These are phyloP conservation scores for Triplophysa yarkandensis DNA, from an alignment of 2,797 vertebrate species.

Conservation along the genomic window DNA sequence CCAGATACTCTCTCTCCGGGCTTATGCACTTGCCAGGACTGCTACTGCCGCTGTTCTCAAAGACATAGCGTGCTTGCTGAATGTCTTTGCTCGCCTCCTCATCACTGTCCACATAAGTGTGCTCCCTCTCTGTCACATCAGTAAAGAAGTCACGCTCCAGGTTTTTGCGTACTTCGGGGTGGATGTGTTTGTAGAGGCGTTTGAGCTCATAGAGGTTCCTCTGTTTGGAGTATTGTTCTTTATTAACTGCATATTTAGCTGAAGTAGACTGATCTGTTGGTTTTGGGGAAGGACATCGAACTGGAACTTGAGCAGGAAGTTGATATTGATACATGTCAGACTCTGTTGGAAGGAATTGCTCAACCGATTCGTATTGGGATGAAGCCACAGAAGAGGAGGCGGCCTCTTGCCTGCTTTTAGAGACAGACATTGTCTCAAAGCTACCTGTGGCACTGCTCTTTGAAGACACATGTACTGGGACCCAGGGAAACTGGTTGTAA, in stretches of 20 bases:
- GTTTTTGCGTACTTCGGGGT: slow-evolving; percentile 84
- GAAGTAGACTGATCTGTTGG: slow-evolving; percentile 51
- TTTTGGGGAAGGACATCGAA: slow-evolving; percentile 71
- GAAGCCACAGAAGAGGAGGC: slow-evolving; percentile 61
- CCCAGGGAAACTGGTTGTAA: slow-evolving; percentile 80
- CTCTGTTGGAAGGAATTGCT: slow-evolving; percentile 77
- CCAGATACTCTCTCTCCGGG: slow-evolving; percentile 79
- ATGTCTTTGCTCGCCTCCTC: slow-evolving; percentile 74
- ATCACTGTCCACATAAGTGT: slow-evolving; percentile 64
- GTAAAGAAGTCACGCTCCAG: slow-evolving; percentile 80
- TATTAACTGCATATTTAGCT: slow-evolving; percentile 68
- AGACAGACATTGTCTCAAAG: slow-evolving; percentile 62
- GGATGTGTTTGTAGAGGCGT: slow-evolving; percentile 84
- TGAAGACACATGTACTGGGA: slow-evolving; percentile 71
- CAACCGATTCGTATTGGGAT: slow-evolving; percentile 64
- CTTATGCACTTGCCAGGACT: slow-evolving; percentile 76
- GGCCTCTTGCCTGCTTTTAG: slow-evolving; percentile 53
- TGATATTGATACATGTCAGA: slow-evolving; percentile 70
- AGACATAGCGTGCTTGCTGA: slow-evolving; percentile 78
- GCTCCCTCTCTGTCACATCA: slow-evolving; percentile 78
- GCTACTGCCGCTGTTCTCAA: slow-evolving; percentile 79
- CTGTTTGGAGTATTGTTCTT: slow-evolving; percentile 82
- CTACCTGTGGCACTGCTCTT: slow-evolving; percentile 67
- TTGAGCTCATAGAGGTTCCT: slow-evolving; percentile 85
- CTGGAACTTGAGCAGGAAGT: slow-evolving; percentile 67